phyloP scores from a whole-genome alignment of 1,140 invertebrate genomes.

The Ganaspis sp. region DNA sequence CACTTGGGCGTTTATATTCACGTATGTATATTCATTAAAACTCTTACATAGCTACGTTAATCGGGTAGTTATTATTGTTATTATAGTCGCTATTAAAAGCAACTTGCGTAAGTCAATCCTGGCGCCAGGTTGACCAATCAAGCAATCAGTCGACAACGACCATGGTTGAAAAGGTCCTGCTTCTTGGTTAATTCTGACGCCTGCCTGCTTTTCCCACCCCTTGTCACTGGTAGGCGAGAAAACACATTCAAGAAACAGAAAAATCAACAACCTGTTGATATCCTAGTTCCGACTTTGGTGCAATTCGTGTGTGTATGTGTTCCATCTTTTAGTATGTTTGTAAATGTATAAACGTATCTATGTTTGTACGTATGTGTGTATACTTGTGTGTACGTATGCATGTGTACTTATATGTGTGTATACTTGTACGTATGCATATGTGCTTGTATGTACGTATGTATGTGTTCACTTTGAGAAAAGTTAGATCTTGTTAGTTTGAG shows the following conservation, averaged over 20 bases:
- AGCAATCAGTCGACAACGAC: neutral
- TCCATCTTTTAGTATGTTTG: no score
- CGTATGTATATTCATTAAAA: neutral
- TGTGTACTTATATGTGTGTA: neutral
- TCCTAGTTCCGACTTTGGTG: constrained; percentile 17
- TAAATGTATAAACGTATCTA: no score
- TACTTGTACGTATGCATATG: no score
- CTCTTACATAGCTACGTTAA: neutral
- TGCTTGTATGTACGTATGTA: no score
- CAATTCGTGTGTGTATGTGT: neutral
- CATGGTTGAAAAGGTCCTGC: constrained; percentile 22
- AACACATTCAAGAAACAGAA: constrained; percentile 34
- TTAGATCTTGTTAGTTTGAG: constrained; percentile 20
- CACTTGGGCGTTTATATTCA: neutral
- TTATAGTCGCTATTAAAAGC: constrained; percentile 18
- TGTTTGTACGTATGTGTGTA: neutral
- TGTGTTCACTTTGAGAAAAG: neutral
- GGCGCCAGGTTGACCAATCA: constrained; percentile 15
- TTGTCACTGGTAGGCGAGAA: constrained; percentile 19
- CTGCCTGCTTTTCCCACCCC: constrained; percentile 22
- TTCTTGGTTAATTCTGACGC: constrained; percentile 26
- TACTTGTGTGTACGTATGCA: neutral
- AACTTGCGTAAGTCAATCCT: constrained; percentile 11
- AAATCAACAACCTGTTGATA: constrained; percentile 55
- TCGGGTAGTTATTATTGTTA: constrained; percentile 6